A percentile compares a stretch with the other conserved stretches of the same genome.
Evolutionary conservation across 2,888 invertebrate species (phyloP).

Genomic region (Ennomos quercinarius): DNA sequence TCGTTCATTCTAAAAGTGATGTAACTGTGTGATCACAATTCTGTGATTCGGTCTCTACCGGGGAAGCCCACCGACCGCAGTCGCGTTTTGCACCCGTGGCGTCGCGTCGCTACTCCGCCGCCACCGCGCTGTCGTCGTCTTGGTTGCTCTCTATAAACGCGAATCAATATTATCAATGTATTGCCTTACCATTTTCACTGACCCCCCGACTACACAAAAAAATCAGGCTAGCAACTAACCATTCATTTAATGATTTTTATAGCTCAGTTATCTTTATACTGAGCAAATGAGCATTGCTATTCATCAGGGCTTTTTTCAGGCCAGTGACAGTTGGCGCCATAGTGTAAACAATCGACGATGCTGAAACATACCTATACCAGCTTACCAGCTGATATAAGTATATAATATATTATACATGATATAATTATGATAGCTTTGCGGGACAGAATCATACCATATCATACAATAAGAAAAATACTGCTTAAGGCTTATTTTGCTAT

Average conservation of each 20-base stretch:
- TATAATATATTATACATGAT: too few species aligned
- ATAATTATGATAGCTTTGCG: conserved; percentile 53
- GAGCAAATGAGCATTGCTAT: conserved; percentile 33
- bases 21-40: too few species aligned
- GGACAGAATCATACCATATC: conserved; percentile 39
- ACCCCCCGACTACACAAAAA: conserved; percentile 53
- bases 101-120: conserved; percentile 66
- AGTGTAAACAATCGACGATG: conserved; percentile 57
- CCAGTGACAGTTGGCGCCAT: conserved; percentile 44
- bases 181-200: conserved; percentile 43
- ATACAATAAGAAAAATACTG: conserved; percentile 27
- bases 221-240: conserved; percentile 33
- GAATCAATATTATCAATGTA: conserved; percentile 61
- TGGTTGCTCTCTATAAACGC: conserved; percentile 50
- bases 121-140: conserved; percentile 50
- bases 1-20: too few species aligned
- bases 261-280: conserved; percentile 26
- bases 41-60: conserved; percentile 52
- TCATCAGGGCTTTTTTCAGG: conserved; percentile 32
- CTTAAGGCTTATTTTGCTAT: too few species aligned
- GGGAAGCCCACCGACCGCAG: conserved; percentile 65
- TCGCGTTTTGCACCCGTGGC: conserved; percentile 70
- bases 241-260: conserved; percentile 55
- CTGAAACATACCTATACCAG: conserved; percentile 51
- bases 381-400: too few species aligned